Base-by-base conservation (phyloP, 37 sponge, comb jelly and placozoan species). In the Geodia barretti region DNA sequence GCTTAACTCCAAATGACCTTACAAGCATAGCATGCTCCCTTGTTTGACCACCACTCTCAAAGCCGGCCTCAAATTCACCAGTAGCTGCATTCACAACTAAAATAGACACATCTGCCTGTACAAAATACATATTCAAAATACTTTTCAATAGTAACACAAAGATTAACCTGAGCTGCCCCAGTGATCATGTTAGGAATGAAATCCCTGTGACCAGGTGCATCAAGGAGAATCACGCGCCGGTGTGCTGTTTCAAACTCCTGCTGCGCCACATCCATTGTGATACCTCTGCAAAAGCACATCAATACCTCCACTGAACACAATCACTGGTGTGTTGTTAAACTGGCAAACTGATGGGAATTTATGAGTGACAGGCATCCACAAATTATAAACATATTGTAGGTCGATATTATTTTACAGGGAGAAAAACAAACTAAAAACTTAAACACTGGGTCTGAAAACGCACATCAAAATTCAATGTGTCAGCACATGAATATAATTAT, bases 11-110 rank as follows among this genome's bases (percentile, higher is more conserved):
- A 62, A 98, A 82, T 35, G 99, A 96, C 4, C 97, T 62, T 17
- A 92, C 95, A 19, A 98, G 76, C 26, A 98, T 58, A 31, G 93
- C 97, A 76, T 98, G 99, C 58, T 98, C 99, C 54, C 99, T 76
- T 1, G 99, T 98, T 66, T 98, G 99, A 19, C 99, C 99, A 28
- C 99, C 99, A 39, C 80, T 68, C 43, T 98, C 97, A 85, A 98
- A 98, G n/a, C 99, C 99, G 26, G 99, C 92, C 81, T 98, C 99
- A 92, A 98, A 98, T 47, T 86, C 97, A 19, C 99, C 99, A 1
- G 79, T 72, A 20, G 91, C 81, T 1, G 99, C 90, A 64, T 94
- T 91, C 24, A 98, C 93, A 2, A 98, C 99, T 76, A 98, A 74
- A 7, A 98, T 61, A 40, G 97, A 96, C 21, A 94, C 89, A 85